Percentiles rank a stretch among this genome's conserved stretches.
Conservation (phyloP, 2,888 invertebrate genomes). For the Dryadula phaetusa region DNA sequence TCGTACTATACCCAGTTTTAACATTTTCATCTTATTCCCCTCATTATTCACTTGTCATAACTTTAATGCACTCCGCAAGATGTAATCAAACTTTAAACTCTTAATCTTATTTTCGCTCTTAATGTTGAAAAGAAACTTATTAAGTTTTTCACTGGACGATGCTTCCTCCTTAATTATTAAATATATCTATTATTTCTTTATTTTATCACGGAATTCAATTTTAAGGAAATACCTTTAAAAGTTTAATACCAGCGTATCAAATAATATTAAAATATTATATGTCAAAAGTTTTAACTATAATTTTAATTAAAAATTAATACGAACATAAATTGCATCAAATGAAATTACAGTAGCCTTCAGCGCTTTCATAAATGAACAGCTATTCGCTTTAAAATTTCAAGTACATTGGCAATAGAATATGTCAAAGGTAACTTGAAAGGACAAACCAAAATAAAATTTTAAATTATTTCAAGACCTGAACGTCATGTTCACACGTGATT, state of each 20-base stretch:
- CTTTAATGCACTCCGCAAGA: neutral
- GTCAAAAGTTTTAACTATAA: too few species aligned
- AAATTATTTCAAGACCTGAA: neutral
- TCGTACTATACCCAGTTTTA: too few species aligned
- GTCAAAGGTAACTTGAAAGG: neutral
- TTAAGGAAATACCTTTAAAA: too few species aligned
- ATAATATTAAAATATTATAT: too few species aligned
- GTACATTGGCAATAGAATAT: neutral
- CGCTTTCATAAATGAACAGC: neutral
- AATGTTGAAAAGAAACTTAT: neutral
- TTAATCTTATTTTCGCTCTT: slow-evolving; percentile 1
- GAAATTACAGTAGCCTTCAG: neutral
- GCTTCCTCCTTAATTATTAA: slow-evolving; percentile 6
- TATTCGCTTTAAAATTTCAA: neutral
- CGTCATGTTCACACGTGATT: too few species aligned
- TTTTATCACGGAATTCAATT: neutral
- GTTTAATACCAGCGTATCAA: too few species aligned
- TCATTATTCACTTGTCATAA: neutral
- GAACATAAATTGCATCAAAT: neutral
- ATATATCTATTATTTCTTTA: neutral
- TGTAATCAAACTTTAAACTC: slow-evolving; percentile 1
- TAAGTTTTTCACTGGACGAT: neutral
- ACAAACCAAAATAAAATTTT: neutral
- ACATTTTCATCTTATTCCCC: neutral
- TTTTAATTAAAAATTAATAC: too few species aligned